Percentiles rank a stretch among this genome's conserved stretches.
Conservation (phyloP, 2,113 vertebrate genomes). For the Delphinapterus leucas region DNA sequence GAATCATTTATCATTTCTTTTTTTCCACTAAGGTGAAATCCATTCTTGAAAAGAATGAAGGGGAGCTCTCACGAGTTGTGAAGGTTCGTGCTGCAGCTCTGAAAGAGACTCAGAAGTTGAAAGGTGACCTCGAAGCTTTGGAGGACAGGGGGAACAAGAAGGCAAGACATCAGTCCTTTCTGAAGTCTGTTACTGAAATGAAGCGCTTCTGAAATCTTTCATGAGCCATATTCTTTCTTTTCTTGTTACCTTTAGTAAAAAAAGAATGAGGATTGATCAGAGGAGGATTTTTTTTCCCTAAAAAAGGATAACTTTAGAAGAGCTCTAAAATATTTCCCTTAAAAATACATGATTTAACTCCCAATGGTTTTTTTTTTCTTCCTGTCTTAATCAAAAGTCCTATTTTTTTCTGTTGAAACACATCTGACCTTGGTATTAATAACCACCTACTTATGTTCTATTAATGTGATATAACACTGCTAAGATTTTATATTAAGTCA, state of each 20-base stretch:
- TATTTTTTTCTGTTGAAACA: neutral
- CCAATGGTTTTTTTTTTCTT: neutral
- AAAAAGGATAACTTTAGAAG: neutral
- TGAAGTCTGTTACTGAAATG: neutral
- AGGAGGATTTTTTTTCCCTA: neutral
- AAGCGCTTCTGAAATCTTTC: neutral
- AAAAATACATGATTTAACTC: neutral
- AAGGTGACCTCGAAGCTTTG: slow-evolving; percentile 65
- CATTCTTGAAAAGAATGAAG: slow-evolving; percentile 72
- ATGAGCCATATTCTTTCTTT: neutral
- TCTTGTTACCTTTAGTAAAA: neutral
- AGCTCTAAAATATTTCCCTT: neutral
- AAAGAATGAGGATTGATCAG: neutral
- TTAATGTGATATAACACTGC: neutral
- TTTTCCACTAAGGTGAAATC: slow-evolving; percentile 72
- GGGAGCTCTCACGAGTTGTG: slow-evolving; percentile 64
- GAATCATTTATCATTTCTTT: neutral
- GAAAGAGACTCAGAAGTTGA: slow-evolving; percentile 74
- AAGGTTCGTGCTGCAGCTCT: slow-evolving; percentile 70
- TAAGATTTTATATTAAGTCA: neutral
- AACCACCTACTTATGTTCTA: neutral
- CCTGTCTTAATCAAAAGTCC: neutral
- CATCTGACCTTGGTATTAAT: neutral
- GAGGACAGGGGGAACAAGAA: slow-evolving; percentile 74
- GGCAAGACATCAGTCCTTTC: slow-evolving; percentile 27